A percentile compares a stretch with the other conserved stretches of the same genome.
phyloP scores from a whole-genome alignment of 2,797 vertebrate species.

The Micropoecilia bifurca region DNA sequence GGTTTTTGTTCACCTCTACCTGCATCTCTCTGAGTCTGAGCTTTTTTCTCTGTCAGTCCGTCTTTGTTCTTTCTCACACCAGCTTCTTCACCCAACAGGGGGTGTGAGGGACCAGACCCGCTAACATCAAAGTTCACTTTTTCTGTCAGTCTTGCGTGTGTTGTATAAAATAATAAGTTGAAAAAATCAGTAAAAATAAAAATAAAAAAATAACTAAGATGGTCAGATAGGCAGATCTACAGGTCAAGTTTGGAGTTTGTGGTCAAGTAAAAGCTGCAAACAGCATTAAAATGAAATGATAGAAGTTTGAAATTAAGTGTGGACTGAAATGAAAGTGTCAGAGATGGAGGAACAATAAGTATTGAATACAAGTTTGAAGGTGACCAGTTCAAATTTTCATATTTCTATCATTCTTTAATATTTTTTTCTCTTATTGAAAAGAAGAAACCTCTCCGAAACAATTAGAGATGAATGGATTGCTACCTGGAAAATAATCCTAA shows the following conservation, averaged over 20 bases:
- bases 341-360: background rate
- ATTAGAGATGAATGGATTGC: background rate
- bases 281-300: background rate
- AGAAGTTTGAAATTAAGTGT: background rate
- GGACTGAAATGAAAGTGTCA: background rate
- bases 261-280: background rate
- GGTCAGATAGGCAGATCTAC: slow-evolving; percentile 9
- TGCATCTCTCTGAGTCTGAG: slow-evolving; percentile 15
- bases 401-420: background rate
- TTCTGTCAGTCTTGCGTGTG: slow-evolving; percentile 8
- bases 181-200: background rate
- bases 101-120: slow-evolving; percentile 47
- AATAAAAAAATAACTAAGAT: background rate
- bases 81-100: slow-evolving; percentile 43
- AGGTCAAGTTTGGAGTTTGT: slow-evolving; percentile 11
- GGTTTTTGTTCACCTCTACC: slow-evolving; percentile 14
- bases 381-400: too few relatives aligned
- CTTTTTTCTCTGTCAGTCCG: slow-evolving; percentile 20
- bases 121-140: slow-evolving; percentile 53
- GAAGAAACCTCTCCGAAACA: background rate
- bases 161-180: slow-evolving; percentile 9
- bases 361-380: background rate
- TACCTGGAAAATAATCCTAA: background rate
- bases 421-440: background rate
- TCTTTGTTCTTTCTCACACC: slow-evolving; percentile 55